Evolutionary conservation across 2,888 invertebrate species (phyloP).

Genomic region (Prenolepis imparis): DNA sequence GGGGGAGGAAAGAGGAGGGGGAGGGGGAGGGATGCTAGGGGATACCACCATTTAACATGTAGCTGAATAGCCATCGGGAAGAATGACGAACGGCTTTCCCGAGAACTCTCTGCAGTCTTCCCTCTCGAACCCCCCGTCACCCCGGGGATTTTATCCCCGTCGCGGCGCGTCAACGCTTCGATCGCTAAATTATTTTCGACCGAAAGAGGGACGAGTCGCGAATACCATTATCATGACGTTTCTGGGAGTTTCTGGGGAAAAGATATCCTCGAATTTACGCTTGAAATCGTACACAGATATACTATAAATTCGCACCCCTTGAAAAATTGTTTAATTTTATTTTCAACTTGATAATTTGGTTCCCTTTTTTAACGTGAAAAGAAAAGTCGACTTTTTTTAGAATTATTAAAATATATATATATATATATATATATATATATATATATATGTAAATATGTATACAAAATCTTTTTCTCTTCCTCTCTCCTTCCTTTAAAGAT

Average conservation of each 20-base stretch:
- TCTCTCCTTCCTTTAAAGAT: no score
- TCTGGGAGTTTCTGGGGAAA: not conserved
- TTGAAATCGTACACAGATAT: not conserved
- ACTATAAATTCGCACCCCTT: not conserved
- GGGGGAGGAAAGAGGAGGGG: slow-evolving; percentile 29
- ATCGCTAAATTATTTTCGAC: slow-evolving; percentile 49
- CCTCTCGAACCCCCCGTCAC: not conserved
- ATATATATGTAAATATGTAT: no score
- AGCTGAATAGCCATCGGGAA: slow-evolving; percentile 81
- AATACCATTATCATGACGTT: slow-evolving; percentile 4
- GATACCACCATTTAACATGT: slow-evolving; percentile 80
- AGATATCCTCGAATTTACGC: not conserved
- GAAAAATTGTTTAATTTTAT: not conserved
- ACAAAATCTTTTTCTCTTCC: no score
- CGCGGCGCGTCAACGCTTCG: slow-evolving; percentile 25
- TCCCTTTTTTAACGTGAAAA: no score
- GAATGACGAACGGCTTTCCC: slow-evolving; percentile 77
- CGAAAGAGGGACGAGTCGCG: slow-evolving; percentile 18
- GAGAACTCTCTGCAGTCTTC: slow-evolving; percentile 60
- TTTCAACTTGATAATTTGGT: no score
- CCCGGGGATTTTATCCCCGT: slow-evolving; percentile 26
- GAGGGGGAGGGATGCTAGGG: not conserved
- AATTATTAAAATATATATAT: no score
- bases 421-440: no score
- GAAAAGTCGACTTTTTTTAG: no score